These are phyloP conservation scores for Maccullochella peelii DNA, from an alignment of 2,113 vertebrate species.

Conservation along the genomic window DNA sequence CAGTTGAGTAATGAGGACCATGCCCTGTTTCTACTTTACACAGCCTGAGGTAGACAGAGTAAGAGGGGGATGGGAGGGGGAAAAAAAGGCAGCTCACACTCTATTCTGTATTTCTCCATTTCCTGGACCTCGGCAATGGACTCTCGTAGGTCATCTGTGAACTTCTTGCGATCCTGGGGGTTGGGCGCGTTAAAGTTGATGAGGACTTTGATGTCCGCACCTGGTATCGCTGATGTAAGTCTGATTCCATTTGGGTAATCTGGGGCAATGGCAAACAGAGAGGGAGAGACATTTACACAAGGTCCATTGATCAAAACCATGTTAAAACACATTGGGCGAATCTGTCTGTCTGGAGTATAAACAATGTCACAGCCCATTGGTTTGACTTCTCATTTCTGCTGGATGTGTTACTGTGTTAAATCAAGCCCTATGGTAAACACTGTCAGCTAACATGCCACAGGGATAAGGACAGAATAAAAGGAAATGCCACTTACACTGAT, in stretches of 20 bases:
- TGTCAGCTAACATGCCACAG: conserved; percentile 24
- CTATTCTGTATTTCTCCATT: conserved; percentile 99
- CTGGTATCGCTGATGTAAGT: conserved; percentile 95
- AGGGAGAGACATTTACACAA: conserved; percentile 49
- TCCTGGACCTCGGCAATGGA: conserved; percentile 98
- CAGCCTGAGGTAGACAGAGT: conserved; percentile 33
- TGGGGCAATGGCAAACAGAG: conserved; percentile 66
- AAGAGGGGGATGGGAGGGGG: conserved; percentile 1
- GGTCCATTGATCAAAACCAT: conserved; percentile 52
- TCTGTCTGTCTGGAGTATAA: conserved; percentile 49
- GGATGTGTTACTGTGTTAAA: conserved; percentile 41
- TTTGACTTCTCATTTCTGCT: conserved; percentile 25
- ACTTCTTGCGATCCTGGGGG: conserved; percentile 98
- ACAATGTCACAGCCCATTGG: conserved; percentile 44
- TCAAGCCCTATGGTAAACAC: conserved; percentile 54
- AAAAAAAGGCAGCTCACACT: conserved; percentile 88
- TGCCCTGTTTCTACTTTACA: conserved; percentile 55
- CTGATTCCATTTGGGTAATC: conserved; percentile 98
- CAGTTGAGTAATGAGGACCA: conserved; percentile 64
- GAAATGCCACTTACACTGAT: conserved; percentile 90
- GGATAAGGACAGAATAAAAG: conserved; percentile 10
- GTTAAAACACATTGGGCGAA: conserved; percentile 35
- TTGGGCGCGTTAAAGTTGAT: conserved; percentile 99
- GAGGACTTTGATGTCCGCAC: conserved; percentile 96
- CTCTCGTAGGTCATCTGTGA: conserved; percentile 96